Evolutionary conservation across 2,797 vertebrate genomes (phyloP).

Genomic region (Serranus cabrilla): DNA sequence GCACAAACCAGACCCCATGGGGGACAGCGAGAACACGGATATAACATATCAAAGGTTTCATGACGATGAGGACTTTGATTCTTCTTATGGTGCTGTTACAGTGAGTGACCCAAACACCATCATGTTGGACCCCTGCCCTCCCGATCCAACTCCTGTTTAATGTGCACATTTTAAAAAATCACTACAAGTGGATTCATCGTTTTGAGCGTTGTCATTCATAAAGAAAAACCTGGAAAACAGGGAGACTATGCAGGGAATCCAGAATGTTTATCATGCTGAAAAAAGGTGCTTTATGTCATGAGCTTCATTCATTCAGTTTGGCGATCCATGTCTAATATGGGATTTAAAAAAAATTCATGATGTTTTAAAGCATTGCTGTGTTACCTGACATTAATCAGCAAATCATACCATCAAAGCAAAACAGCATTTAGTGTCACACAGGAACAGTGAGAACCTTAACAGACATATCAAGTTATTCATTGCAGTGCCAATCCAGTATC

Average conservation of each 20-base stretch:
- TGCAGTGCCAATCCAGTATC: conserved; percentile 42
- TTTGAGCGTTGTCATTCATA: conserved; percentile 7
- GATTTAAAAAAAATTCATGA: background rate
- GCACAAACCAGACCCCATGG: conserved; percentile 87
- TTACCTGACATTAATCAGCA: background rate
- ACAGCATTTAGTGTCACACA: background rate
- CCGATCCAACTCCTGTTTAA: conserved; percentile 82
- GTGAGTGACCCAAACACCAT: conserved; percentile 85
- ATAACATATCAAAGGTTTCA: conserved; percentile 94
- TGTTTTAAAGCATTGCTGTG: background rate
- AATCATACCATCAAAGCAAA: conserved; percentile 9
- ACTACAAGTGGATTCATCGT: conserved; percentile 25
- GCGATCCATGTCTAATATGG: conserved; percentile 21
- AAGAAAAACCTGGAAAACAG: conserved; percentile 1
- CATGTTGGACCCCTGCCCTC: conserved; percentile 85
- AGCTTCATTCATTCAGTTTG: conserved; percentile 39
- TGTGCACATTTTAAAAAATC: background rate
- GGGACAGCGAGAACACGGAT: conserved; percentile 87
- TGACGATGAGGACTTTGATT: conserved; percentile 91
- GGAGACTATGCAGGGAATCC: background rate
- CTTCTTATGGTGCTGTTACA: conserved; percentile 91
- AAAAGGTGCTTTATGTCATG: conserved; percentile 41
- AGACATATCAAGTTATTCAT: conserved; percentile 44
- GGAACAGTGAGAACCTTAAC: background rate
- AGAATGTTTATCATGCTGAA: conserved; percentile 32